Evolutionary conservation across 23 tunicate genomes (phyloP).

Genomic region (Halocynthia roretzi): DNA sequence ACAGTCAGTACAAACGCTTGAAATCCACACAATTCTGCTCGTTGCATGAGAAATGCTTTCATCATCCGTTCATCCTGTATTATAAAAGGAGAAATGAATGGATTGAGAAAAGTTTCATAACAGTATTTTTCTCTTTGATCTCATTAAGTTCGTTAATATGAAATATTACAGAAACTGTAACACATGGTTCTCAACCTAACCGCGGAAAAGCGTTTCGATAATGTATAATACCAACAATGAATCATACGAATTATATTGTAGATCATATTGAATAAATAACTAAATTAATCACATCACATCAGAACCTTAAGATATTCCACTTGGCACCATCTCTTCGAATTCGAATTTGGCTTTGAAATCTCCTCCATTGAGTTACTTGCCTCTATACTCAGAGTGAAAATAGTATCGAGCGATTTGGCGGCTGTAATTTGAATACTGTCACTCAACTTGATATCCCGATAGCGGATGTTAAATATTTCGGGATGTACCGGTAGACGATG

Average conservation of each 20-base stretch:
- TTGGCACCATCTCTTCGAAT: slow-evolving; percentile 57
- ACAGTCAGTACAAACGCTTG: slow-evolving; percentile 12
- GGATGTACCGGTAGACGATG: slow-evolving; percentile 43
- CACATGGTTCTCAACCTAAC: no score
- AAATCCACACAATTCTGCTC: slow-evolving; percentile 26
- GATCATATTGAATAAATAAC: neutral
- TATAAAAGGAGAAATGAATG: neutral
- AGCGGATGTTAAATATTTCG: neutral
- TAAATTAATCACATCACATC: neutral
- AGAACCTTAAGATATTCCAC: slow-evolving; percentile 19
- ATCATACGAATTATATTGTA: no score
- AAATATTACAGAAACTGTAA: no score
- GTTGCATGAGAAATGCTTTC: neutral
- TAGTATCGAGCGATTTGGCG: slow-evolving; percentile 28
- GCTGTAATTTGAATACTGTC: slow-evolving; percentile 19
- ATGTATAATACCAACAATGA: no score
- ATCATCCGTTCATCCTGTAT: slow-evolving; percentile 8
- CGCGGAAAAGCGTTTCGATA: no score
- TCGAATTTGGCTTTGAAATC: slow-evolving; percentile 14
- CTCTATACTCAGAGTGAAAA: slow-evolving; percentile 52
- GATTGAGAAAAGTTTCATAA: neutral
- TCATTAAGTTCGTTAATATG: no score
- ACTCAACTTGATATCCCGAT: neutral
- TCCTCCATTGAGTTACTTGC: slow-evolving; percentile 51
- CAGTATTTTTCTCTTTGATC: no score